Evolutionary conservation across 37 sponge, comb jelly and placozoan genomes (phyloP).

Genomic region (Haliclona indistincta): DNA sequence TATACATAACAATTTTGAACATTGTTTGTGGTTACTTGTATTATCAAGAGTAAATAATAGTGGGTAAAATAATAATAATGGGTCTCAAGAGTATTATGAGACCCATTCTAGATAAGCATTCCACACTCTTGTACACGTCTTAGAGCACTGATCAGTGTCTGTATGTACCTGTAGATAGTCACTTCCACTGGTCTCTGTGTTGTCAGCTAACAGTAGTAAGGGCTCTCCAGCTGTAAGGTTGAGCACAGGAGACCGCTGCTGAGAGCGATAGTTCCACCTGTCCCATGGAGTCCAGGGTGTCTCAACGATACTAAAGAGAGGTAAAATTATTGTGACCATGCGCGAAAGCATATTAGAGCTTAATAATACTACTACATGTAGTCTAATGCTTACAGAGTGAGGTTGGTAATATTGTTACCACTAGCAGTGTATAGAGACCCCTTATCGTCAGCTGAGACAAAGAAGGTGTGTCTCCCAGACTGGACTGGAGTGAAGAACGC

Average conservation of each 20-base stretch:
- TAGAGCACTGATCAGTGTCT: too few relatives aligned
- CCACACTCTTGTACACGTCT: too few relatives aligned
- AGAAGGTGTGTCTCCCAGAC: conserved; percentile 52
- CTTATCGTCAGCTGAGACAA: conserved; percentile 33
- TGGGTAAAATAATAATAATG: too few relatives aligned
- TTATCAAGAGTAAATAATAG: too few relatives aligned
- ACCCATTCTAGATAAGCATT: too few relatives aligned
- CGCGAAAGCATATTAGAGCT: neutral
- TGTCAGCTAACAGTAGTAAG: conserved; percentile 48
- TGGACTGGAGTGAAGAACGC: conserved; percentile 64
- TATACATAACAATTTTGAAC: too few relatives aligned
- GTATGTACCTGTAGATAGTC: conserved; percentile 41
- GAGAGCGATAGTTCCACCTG: neutral
- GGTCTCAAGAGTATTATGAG: too few relatives aligned
- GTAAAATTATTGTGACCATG: neutral
- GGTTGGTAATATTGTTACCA: conserved; percentile 38
- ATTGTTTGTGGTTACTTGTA: too few relatives aligned
- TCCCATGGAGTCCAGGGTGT: neutral
- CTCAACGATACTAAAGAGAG: neutral
- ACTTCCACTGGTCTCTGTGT: conserved; percentile 24
- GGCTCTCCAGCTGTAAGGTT: conserved; percentile 12
- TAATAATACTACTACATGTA: neutral
- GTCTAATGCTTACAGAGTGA: neutral
- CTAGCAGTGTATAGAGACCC: conserved; percentile 18
- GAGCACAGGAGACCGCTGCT: conserved; percentile 12